Evolutionary conservation across 2,888 invertebrate genomes (phyloP).

Genomic region (Conops quadrifasciatus): DNA sequence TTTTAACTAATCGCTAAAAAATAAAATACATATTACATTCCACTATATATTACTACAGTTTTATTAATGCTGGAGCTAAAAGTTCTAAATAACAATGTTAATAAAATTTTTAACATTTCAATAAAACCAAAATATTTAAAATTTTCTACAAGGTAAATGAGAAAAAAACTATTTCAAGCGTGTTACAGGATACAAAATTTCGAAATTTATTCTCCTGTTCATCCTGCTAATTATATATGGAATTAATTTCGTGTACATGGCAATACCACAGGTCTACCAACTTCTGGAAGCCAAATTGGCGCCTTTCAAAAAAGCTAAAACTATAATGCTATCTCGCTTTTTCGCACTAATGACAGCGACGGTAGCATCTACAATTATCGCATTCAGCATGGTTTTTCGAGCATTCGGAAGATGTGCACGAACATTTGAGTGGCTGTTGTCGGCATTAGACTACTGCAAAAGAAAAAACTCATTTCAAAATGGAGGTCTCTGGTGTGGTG

Average conservation of each 20-base stretch:
- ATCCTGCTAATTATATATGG: too few relatives aligned
- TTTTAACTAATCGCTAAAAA: too few relatives aligned
- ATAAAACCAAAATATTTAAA: too few relatives aligned
- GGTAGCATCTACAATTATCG: neutral
- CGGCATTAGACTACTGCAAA: slow-evolving; percentile 42
- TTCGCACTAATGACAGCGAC: neutral
- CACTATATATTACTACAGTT: too few relatives aligned
- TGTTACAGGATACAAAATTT: neutral
- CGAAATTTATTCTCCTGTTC: too few relatives aligned
- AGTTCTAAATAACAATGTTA: too few relatives aligned
- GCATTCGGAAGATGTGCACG: slow-evolving; percentile 24
- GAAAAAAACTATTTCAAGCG: too few relatives aligned
- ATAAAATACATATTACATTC: too few relatives aligned
- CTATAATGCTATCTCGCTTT: neutral
- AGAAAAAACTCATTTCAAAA: slow-evolving; percentile 62
- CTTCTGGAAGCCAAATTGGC: slow-evolving; percentile 4
- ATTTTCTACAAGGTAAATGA: too few relatives aligned
- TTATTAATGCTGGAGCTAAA: too few relatives aligned
- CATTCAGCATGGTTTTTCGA: slow-evolving; percentile 26
- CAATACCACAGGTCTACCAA: slow-evolving; percentile 15
- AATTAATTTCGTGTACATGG: neutral
- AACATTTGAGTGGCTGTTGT: slow-evolving; percentile 41
- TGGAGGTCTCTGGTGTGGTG: slow-evolving; percentile 66
- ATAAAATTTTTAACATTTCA: too few relatives aligned
- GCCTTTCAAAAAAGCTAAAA: slow-evolving; percentile 23